Base-by-base conservation (phyloP, 1,140 invertebrate genomes). In the Akabosia matsudoensis region DNA sequence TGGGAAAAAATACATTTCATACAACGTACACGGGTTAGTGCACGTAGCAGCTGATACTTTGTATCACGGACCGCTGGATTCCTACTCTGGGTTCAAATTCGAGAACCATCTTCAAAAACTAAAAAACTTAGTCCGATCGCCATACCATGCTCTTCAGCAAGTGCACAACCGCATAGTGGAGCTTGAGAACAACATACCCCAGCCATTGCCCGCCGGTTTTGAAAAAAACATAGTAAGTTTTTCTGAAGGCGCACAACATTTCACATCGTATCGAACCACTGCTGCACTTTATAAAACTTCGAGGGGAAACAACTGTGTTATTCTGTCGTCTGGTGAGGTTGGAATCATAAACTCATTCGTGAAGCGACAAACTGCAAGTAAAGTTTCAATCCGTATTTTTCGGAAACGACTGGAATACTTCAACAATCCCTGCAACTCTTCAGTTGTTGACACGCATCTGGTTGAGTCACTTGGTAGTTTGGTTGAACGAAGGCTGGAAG, bases 101-200 rank as follows among this genome's bases (percentile, higher is more conserved):
- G 79, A 80, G 72, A 77, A 80, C 52, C 71, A 79, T 70, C 51
- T 80, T 24, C 70, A 81, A 28, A 54, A 73, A 26, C 45, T 84
- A 0, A 84, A 85, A 82, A 78, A 76, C 67, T 54, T 81, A 14
- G 70, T 84, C 1, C 76, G 79, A 33, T 13, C 33, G 0, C 52
- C 52, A 1, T 31, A 22, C 24, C 22, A 24, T 34, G n/a, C 26
- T 14, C 33, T 75, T 1, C 52, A 75, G 14, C 74, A 75, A 34
- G 54, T 67, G 10, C 13, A 7, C 30, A 72, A 72, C 7, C 16
- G 70, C 10, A 70, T 10, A 70, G 22, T 70, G 37, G 7, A 45
- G 18, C 37, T 45, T 45, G 7, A 45, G 37, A 45, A 45, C 7
- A 45, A 45, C 7, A 45, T n/a, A n/a, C n/a, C n/a, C 7, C 37